Evolutionary conservation across 2,888 invertebrate genomes (phyloP).

Genomic region (Heliconius hortense): DNA sequence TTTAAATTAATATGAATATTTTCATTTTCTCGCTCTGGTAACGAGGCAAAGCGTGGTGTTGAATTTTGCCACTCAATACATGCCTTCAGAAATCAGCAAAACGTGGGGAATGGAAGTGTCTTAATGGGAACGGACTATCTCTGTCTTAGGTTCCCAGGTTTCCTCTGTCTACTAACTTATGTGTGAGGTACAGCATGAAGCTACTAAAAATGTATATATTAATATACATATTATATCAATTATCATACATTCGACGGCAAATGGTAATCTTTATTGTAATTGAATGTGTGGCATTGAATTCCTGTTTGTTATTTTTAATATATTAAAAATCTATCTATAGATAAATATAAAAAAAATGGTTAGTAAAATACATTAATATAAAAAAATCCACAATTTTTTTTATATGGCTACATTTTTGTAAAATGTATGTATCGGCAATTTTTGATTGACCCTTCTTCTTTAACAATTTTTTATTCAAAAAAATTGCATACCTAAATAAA

Average conservation of each 20-base stretch:
- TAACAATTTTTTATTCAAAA: neutral
- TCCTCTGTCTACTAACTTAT: no score
- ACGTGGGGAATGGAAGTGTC: no score
- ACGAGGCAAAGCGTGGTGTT: no score
- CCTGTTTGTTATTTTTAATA: neutral
- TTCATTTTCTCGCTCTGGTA: no score
- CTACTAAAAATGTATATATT: no score
- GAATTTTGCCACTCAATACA: no score
- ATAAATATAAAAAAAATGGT: neutral
- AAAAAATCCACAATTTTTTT: fast-evolving
- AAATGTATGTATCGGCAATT: neutral
- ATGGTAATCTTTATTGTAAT: neutral
- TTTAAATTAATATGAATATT: no score
- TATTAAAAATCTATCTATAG: no score
- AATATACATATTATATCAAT: neutral
- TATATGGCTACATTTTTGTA: neutral
- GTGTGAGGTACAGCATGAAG: no score
- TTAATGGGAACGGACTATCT: no score
- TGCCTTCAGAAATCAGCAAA: no score
- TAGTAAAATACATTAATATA: neutral
- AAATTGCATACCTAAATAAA: neutral
- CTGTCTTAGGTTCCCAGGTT: no score
- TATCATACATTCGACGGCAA: neutral
- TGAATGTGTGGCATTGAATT: neutral
- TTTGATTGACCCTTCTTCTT: neutral